These are phyloP conservation scores for Sarcophaga peregrina DNA, from an alignment of 1,140 invertebrate species.

Conservation along the genomic window DNA sequence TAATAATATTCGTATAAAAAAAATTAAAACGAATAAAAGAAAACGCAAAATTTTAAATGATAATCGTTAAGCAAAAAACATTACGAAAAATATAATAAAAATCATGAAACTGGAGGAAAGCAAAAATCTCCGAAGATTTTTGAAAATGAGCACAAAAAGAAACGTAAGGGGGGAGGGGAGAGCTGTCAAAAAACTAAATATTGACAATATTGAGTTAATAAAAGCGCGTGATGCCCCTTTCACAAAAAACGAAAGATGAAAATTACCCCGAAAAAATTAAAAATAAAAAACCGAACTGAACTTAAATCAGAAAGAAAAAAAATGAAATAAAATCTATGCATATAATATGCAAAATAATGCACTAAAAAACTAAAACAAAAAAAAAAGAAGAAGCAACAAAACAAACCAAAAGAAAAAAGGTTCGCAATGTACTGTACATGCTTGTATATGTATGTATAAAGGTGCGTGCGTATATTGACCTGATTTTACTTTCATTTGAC, in stretches of 20 bases:
- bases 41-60: constrained; percentile 17
- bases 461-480: constrained; percentile 49
- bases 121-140: background rate
- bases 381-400: background rate
- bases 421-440: no score
- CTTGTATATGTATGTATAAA: constrained; percentile 10
- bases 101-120: background rate
- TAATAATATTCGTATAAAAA: background rate
- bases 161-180: background rate
- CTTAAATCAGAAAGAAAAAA: background rate
- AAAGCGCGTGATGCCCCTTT: constrained; percentile 29
- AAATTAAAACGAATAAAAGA: background rate
- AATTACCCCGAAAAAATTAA: background rate
- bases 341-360: constrained; percentile 12
- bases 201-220: constrained; percentile 46
- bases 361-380: constrained; percentile 6
- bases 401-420: constrained; percentile 40
- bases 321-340: constrained; percentile 2
- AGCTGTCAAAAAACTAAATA: background rate
- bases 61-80: constrained; percentile 48
- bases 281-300: background rate
- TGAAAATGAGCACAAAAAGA: background rate
- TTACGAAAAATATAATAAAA: constrained; percentile 31
- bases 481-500: constrained; percentile 53
- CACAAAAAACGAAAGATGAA: background rate